Evolutionary conservation across 1,140 invertebrate genomes (phyloP).

Genomic region (Protaetia brevitarsis): DNA sequence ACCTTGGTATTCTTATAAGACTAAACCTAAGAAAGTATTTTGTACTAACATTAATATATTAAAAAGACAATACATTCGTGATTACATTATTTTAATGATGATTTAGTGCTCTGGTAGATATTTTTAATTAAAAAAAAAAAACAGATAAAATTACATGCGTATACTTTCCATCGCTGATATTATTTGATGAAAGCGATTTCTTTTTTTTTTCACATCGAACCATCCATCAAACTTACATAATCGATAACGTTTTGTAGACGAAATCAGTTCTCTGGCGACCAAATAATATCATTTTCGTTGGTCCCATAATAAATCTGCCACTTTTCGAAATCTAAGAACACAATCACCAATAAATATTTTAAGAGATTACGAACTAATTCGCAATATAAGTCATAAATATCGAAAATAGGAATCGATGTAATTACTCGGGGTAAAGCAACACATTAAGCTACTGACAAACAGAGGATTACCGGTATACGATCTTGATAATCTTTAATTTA

Average conservation of each 20-base stretch:
- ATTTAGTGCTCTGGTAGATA: no score
- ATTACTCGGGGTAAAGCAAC: neutral
- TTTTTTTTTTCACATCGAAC: neutral
- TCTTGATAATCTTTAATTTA: conserved; percentile 13
- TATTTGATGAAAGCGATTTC: no score
- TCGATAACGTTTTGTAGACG: neutral
- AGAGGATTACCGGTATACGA: neutral
- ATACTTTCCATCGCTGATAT: no score
- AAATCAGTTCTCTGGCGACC: neutral
- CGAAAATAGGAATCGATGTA: neutral
- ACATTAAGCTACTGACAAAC: neutral
- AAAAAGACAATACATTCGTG: no score
- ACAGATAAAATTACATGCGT: no score
- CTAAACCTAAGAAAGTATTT: no score
- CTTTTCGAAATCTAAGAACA: conserved; percentile 16
- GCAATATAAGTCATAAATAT: conserved; percentile 2
- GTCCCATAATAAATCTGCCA: conserved; percentile 9
- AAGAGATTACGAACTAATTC: neutral
- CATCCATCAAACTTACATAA: neutral
- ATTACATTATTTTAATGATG: no score
- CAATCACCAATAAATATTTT: conserved; percentile 17
- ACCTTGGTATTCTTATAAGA: no score
- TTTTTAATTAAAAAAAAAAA: no score
- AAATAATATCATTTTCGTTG: conserved; percentile 1
- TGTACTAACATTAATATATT: no score